Evolutionary conservation across 2,888 invertebrate species (phyloP), one percentile per base, ranked within the genome.

Genomic region (Capitulum mitella): DNA sequence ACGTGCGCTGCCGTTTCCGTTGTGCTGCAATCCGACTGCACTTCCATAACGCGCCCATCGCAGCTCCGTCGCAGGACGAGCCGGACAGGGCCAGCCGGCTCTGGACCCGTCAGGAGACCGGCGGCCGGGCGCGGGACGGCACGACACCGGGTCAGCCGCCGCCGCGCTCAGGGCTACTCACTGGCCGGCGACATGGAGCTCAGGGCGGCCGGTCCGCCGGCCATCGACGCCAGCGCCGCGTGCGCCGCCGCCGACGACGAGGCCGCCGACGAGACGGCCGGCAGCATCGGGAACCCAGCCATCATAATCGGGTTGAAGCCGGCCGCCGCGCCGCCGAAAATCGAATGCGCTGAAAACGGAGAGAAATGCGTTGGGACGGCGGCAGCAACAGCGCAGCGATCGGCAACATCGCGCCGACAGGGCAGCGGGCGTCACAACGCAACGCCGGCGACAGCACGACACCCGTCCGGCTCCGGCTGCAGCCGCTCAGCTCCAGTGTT

Each of bases 111-210:
- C 29, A 12, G 58, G 58, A 58, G 43, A 43, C 43, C 5, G 43
- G 43, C 43, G 6, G 43, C 6, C 43, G 6, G 12, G 6, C 5
- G 43, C 6, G 43, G 6, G 6, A 12, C 43, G 51, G 22, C 19
- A 51, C 51, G 22, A 19, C 51, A 19, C 51, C 51, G 51, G 51
- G 43, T 12, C 43, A 22, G 51, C 51, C 26, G 51, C 22, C 51
- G 26, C 43, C 43, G 6, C 43, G 43, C 43, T 5, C 43, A 43
- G 6, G 43, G 12, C 43, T 75, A 82, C 83, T 82, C 80, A 83
- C 84, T 84, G 79, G 90, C 90, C 80, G 92, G 92, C 84, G 90
- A 90, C 84, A 93, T 88, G 77, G 34, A 1, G 77, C 64, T 54
- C 64, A 76, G 48, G n/a, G 74, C n/a, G n/a, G n/a, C 64, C 29